A percentile compares a stretch with the other conserved stretches of the same genome.
phyloP scores from a whole-genome alignment of 2,113 vertebrate genomes.

The Condylura cristata region DNA sequence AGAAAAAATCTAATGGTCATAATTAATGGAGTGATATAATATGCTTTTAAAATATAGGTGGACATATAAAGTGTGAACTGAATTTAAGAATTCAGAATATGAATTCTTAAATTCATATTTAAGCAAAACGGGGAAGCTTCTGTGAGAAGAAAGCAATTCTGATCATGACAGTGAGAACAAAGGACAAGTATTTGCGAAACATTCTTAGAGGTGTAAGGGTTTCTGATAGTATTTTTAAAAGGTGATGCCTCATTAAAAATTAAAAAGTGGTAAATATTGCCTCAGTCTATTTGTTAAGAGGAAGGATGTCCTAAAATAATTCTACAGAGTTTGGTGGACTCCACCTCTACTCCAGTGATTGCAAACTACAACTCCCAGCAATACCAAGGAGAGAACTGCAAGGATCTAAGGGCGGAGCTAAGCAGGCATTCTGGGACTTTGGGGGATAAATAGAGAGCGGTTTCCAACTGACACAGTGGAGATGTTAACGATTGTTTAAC shows the following conservation, averaged over 20 bases:
- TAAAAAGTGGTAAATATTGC: not conserved
- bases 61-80: not conserved
- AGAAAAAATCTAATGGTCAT: not conserved
- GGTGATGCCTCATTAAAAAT: not conserved
- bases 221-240: not conserved
- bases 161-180: not conserved
- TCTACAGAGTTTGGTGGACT: no score
- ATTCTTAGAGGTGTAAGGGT: not conserved
- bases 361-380: no score
- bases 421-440: no score
- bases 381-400: no score
- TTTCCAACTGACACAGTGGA: no score
- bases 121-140: not conserved
- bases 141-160: not conserved
- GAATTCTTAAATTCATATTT: no score
- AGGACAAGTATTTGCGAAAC: not conserved
- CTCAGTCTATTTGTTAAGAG: no score
- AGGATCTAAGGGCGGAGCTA: no score
- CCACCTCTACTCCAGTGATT: no score
- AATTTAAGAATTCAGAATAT: not conserved
- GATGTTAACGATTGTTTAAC: no score
- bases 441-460: no score
- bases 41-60: not conserved
- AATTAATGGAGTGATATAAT: not conserved
- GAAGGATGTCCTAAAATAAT: no score